Evolutionary conservation across 2,113 vertebrate genomes (phyloP).

Genomic region (Neotoma lepida): DNA sequence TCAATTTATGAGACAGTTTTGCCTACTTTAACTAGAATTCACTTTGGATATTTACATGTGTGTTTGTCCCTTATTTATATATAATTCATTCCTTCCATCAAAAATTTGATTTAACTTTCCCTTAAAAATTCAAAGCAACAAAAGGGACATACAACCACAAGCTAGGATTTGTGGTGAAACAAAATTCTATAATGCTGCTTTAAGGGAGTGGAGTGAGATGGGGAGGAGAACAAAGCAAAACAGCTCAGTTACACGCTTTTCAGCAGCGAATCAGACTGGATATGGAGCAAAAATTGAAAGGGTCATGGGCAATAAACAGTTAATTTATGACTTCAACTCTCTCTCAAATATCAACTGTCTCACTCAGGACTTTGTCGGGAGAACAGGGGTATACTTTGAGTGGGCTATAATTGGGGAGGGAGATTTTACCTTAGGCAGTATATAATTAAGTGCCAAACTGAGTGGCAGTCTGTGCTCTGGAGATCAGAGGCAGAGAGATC

Average conservation of each 20-base stretch:
- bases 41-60: constrained; percentile 10
- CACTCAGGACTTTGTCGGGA: constrained; percentile 24
- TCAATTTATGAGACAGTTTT: constrained; percentile 25
- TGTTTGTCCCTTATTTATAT: background rate
- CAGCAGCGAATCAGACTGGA: background rate
- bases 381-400: constrained; percentile 50
- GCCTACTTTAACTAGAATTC: constrained; percentile 36
- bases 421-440: constrained; percentile 65
- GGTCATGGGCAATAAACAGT: constrained; percentile 14
- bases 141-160: constrained; percentile 23
- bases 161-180: constrained; percentile 26
- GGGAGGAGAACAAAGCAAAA: background rate
- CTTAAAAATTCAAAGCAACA: background rate
- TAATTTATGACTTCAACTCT: constrained; percentile 52
- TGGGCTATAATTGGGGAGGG: constrained; percentile 59
- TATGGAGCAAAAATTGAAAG: constrained; percentile 20
- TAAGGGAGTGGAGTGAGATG: background rate
- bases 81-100: background rate
- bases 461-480: constrained; percentile 16
- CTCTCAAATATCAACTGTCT: constrained; percentile 60
- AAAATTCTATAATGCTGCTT: constrained; percentile 12
- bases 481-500: constrained; percentile 54
- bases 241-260: background rate
- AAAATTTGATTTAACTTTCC: constrained; percentile 7
- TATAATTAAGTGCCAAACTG: constrained; percentile 67